A percentile compares a stretch with the other conserved stretches of the same genome.
These are phyloP conservation scores for Drosophila lacertosa DNA, from an alignment of 1,140 invertebrate genomes.

Conservation along the genomic window DNA sequence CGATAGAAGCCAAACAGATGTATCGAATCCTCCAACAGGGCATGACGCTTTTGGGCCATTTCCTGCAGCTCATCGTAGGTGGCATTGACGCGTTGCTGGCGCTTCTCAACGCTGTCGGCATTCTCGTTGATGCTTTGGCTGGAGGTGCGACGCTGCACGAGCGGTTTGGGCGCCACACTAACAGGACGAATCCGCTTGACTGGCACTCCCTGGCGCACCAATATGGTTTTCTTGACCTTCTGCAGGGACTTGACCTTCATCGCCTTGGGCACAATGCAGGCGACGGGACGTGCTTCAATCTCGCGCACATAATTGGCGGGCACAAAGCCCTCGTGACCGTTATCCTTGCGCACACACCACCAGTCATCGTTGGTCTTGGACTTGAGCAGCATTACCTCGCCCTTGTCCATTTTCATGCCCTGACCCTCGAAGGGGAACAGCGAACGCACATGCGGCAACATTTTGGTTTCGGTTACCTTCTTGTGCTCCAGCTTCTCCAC, in stretches of 20 bases:
- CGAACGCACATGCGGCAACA: slow-evolving; percentile 91
- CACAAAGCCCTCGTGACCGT: slow-evolving; percentile 97
- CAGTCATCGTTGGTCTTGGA: slow-evolving; percentile 98
- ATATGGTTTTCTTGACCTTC: slow-evolving; percentile 94
- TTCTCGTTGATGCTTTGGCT: slow-evolving; percentile 78
- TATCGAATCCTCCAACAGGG: slow-evolving; percentile 95
- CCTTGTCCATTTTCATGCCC: slow-evolving; percentile 96
- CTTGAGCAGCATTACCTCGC: slow-evolving; percentile 95
- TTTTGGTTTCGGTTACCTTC: slow-evolving; percentile 93
- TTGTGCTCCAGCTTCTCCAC: slow-evolving; percentile 93
- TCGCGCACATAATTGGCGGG: slow-evolving; percentile 98
- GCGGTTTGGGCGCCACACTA: slow-evolving; percentile 84
- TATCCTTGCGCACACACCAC: slow-evolving; percentile 98
- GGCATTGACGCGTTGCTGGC: slow-evolving; percentile 91
- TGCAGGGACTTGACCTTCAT: slow-evolving; percentile 93
- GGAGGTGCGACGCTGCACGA: slow-evolving; percentile 84
- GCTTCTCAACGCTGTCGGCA: slow-evolving; percentile 92
- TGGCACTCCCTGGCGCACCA: slow-evolving; percentile 93
- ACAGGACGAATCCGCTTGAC: slow-evolving; percentile 87
- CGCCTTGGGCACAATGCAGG: slow-evolving; percentile 91
- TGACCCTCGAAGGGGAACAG: slow-evolving; percentile 96
- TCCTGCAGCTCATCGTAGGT: slow-evolving; percentile 93
- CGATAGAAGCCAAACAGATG: slow-evolving; percentile 96
- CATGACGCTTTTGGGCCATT: slow-evolving; percentile 90
- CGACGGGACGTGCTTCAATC: slow-evolving; percentile 93